Evolutionary conservation across 2,797 vertebrate species (phyloP).

Genomic region (Siniperca undulata): DNA sequence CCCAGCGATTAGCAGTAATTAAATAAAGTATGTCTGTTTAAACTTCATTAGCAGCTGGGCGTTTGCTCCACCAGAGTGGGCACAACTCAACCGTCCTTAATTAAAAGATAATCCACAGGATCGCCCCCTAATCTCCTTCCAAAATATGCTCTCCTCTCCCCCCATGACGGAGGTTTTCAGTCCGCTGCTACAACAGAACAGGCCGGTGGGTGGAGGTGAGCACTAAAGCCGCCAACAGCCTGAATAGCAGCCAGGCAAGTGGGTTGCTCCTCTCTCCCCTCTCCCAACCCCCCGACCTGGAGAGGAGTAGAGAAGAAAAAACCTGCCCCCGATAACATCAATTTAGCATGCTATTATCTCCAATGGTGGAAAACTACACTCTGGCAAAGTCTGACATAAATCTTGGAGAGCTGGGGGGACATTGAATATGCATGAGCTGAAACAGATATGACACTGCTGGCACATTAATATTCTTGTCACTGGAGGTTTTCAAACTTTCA

Average conservation of each 20-base stretch:
- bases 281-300: constrained; percentile 77
- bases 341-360: constrained; percentile 99
- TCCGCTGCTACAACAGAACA: constrained; percentile 68
- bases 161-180: constrained; percentile 75
- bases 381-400: constrained; percentile 99
- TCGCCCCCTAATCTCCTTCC: constrained; percentile 95
- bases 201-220: constrained; percentile 80
- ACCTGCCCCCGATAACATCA: constrained; percentile 96
- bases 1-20: constrained; percentile 97
- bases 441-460: constrained; percentile 99
- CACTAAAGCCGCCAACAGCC: constrained; percentile 66
- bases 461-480: constrained; percentile 99
- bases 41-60: constrained; percentile 98
- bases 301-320: constrained; percentile 78
- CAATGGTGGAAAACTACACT: constrained; percentile 99
- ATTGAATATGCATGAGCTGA: constrained; percentile 98
- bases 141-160: constrained; percentile 91
- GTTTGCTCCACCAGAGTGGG: constrained; percentile 97
- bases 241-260: constrained; percentile 73
- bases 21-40: constrained; percentile 99
- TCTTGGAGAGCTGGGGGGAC: constrained; percentile 99
- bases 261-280: constrained; percentile 78
- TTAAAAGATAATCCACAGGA: constrained; percentile 99
- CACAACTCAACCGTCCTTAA: constrained; percentile 99
- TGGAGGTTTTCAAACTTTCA: constrained; percentile 99